Evolutionary conservation across 2,888 invertebrate species (phyloP).

Genomic region (Hetaerina titia): DNA sequence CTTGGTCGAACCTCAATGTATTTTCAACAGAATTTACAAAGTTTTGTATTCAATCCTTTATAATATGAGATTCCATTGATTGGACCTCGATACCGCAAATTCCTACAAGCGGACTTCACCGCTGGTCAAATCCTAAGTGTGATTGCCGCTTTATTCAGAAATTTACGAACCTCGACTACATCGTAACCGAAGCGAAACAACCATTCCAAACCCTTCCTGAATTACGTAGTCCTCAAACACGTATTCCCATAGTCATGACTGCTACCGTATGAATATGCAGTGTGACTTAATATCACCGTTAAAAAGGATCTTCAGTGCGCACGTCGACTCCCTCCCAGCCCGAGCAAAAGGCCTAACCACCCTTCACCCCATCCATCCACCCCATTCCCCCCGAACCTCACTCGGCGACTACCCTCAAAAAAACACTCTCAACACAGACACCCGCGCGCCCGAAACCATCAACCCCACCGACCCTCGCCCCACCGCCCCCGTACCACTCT

Average conservation of each 20-base stretch:
- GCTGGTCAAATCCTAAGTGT: too few species aligned
- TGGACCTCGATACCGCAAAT: too few species aligned
- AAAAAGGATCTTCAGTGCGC: background rate
- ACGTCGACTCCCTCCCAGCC: background rate
- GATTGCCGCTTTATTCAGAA: too few species aligned
- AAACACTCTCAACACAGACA: background rate
- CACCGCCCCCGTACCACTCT: constrained; percentile 68
- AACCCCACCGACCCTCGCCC: constrained; percentile 70
- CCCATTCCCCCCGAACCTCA: background rate
- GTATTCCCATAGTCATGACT: background rate
- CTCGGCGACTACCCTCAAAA: background rate
- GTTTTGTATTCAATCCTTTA: too few species aligned
- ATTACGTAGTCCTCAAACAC: too few species aligned
- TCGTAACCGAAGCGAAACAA: too few species aligned
- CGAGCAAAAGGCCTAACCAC: background rate
- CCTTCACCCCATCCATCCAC: background rate
- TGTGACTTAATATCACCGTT: background rate
- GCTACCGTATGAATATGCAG: background rate
- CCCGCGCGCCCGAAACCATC: background rate
- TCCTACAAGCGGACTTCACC: too few species aligned
- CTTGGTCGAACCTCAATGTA: too few species aligned
- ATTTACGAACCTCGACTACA: too few species aligned
- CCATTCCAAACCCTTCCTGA: too few species aligned
- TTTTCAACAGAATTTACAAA: too few species aligned
- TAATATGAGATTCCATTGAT: too few species aligned